A percentile compares a stretch with the other conserved stretches of the same genome.
Conservation (phyloP, 2,113 vertebrate genomes). For the Xenus cinereus region DNA sequence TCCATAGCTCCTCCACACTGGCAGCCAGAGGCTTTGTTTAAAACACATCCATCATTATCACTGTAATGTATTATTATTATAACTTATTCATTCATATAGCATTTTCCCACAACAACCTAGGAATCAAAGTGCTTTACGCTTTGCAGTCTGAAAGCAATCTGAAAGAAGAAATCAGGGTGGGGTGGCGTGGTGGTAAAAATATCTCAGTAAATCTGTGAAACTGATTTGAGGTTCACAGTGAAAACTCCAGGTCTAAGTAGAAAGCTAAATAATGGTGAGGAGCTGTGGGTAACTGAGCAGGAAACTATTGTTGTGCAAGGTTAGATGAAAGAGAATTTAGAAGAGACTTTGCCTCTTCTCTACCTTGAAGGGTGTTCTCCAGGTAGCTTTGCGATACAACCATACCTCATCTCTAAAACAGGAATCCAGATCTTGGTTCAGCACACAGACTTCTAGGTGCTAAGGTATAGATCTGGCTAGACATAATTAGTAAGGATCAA, state of each 20-base stretch:
- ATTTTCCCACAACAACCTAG: slow-evolving; percentile 39
- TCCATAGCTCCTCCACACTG: slow-evolving; percentile 47
- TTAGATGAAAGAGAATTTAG: background rate
- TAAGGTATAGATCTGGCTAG: background rate
- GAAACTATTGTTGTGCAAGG: background rate
- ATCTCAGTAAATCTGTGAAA: background rate
- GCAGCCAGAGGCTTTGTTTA: slow-evolving; percentile 69
- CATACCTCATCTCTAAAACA: background rate
- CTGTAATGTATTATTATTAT: slow-evolving; percentile 52
- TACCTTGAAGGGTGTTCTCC: background rate
- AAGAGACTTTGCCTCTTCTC: background rate
- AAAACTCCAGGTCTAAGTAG: background rate
- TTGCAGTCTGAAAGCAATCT: slow-evolving; percentile 46
- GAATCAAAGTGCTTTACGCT: slow-evolving; percentile 42
- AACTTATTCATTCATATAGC: slow-evolving; percentile 60
- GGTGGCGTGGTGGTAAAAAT: background rate
- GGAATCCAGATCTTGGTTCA: background rate
- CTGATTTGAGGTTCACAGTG: background rate
- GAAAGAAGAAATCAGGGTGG: background rate
- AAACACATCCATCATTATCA: slow-evolving; percentile 67
- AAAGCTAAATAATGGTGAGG: background rate
- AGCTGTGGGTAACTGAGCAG: background rate
- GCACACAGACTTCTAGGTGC: background rate
- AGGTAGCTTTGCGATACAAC: background rate
- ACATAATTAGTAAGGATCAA: background rate